Evolutionary conservation across 2,113 vertebrate species (phyloP).

Genomic region (Vulpes ferrilata): DNA sequence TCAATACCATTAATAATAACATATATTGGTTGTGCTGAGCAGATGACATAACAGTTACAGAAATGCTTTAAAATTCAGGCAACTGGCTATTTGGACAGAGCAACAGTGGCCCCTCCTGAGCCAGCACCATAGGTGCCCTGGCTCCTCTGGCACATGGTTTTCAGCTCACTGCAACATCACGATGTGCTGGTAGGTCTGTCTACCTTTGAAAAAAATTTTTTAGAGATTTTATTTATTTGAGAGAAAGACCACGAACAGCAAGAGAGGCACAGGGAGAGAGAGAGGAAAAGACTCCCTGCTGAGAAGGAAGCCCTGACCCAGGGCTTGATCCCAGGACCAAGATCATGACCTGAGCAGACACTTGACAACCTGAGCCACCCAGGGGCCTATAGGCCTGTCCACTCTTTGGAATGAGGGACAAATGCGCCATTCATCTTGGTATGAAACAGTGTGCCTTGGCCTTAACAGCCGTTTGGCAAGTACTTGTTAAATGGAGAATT

Average conservation of each 20-base stretch:
- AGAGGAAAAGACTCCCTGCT: background rate
- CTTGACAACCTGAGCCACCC: background rate
- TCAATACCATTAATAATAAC: background rate
- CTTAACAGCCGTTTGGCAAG: background rate
- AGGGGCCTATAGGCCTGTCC: background rate
- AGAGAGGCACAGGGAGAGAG: background rate
- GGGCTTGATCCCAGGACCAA: background rate
- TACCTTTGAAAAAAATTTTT: background rate
- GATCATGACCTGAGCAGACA: too few relatives aligned
- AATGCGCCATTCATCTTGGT: fast-evolving
- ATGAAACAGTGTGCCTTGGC: background rate
- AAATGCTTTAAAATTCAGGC: background rate
- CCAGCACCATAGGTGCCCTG: fast-evolving
- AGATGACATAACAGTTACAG: background rate
- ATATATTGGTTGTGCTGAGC: background rate
- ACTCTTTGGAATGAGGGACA: background rate
- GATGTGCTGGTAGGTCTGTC: background rate
- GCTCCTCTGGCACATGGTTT: fast-evolving
- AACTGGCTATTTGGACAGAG: background rate
- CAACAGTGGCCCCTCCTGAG: fast-evolving
- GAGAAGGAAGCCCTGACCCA: background rate
- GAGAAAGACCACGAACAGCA: background rate
- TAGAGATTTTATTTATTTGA: background rate
- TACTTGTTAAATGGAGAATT: background rate
- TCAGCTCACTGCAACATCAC: fast-evolving